Conservation (phyloP, 2,797 vertebrate genomes). For the Darevskia nairensis region DNA sequence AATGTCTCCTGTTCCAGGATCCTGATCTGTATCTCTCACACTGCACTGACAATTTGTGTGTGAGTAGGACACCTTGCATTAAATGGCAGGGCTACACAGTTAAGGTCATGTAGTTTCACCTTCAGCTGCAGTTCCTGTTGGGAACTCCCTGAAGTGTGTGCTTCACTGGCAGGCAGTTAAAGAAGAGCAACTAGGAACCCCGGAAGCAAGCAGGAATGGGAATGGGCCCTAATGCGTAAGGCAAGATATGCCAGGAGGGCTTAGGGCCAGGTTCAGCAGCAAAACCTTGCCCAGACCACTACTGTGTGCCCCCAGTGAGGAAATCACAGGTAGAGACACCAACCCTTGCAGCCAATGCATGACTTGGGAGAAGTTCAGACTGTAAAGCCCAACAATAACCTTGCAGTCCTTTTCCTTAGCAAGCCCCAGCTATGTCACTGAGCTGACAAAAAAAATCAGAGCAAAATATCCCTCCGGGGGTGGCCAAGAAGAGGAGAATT, state of each 20-base stretch:
- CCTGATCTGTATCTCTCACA: too few relatives aligned
- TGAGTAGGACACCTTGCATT: too few relatives aligned
- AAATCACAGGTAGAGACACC: too few relatives aligned
- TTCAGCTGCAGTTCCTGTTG: background rate
- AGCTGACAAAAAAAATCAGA: constrained; percentile 71
- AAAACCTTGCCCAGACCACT: background rate
- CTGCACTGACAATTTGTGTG: too few relatives aligned
- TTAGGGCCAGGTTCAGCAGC: background rate
- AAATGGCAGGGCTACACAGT: too few relatives aligned
- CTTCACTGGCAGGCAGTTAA: too few relatives aligned
- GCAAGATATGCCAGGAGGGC: background rate
- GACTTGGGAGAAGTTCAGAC: background rate
- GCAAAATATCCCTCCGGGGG: constrained; percentile 39
- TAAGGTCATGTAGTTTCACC: too few relatives aligned
- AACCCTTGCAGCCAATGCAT: background rate
- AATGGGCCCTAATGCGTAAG: background rate
- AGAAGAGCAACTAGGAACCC: background rate
- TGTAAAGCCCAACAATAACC: background rate
- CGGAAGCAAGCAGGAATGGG: background rate
- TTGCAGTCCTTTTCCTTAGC: background rate
- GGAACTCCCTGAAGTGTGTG: too few relatives aligned
- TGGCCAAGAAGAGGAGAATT: constrained; percentile 28
- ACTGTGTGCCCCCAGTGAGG: background rate
- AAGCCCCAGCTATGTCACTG: constrained; percentile 70
- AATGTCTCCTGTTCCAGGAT: too few relatives aligned